Base-by-base conservation (phyloP, 2,797 vertebrate species). In the Phataginus tricuspis region DNA sequence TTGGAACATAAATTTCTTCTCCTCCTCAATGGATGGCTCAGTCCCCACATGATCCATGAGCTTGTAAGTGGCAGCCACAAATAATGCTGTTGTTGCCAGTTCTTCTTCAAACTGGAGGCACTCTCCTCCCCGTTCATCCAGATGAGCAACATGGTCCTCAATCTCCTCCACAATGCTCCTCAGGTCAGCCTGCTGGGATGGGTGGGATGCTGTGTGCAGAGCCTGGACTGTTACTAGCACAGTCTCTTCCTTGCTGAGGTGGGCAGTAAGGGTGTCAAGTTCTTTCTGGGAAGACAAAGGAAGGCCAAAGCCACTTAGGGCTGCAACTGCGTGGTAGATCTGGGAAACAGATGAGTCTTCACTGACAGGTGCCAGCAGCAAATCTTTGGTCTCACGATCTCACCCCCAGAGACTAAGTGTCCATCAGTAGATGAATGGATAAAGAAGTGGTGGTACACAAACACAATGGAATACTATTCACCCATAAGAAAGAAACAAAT, bases 31-130 rank as follows among this genome's bases (percentile, higher is more conserved):
- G 2, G 99, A 99, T 37, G 99, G 99, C 97, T 99, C 99, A 3
- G 99, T 98, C 51, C 99, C 99, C 97, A 99, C 99, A 0, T 99
- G 99, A 98, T 99, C 99, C 0, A 99, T 99, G 83, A 99, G 98
- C 31, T 99, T 98, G 95, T 99, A 99, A 16, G 99, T 99, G 95
- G 99, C 99, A 45, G 99, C 99, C 86, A 99, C 99, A 97, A 99
- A 99, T 96, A 99, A 97, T 0, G 99, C 99, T 0, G 99, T 99
- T 1, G 99, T 99, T 98, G 99, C 99, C 23, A 99, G 99, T 51
- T 99, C 99, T 98, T 99, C 99, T 97, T 99, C 99, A 98, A 99
- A 99, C 97, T 99, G 99, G 64, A 99, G 99, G 98, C 99, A 99
- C 72, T 99, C 96, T 15, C 99, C 99, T 39, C 99, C 99, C 14